Evolutionary conservation across 1,140 invertebrate species (phyloP).

Genomic region (Ooceraea biroi): DNA sequence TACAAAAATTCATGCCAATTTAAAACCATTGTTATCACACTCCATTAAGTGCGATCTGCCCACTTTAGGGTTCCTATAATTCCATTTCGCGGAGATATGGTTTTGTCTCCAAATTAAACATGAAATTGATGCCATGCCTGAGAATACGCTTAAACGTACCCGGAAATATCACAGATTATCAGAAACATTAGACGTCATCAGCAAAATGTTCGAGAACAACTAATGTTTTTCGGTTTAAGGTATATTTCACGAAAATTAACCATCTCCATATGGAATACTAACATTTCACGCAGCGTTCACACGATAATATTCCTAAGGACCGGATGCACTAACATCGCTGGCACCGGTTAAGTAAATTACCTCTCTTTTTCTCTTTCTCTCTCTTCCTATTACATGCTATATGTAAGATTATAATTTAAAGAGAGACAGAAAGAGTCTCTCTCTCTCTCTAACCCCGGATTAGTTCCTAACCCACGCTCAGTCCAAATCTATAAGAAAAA

Average conservation of each 20-base stretch:
- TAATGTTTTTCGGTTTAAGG: conserved; percentile 25
- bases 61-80: too few species aligned
- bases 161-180: background rate
- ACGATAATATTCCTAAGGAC: conserved; percentile 25
- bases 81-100: background rate
- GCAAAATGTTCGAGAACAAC: background rate
- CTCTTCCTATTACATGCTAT: background rate
- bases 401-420: conserved; percentile 48
- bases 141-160: background rate
- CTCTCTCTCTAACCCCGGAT: conserved; percentile 29
- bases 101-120: too few species aligned
- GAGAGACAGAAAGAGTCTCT: conserved; percentile 19
- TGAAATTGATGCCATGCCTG: too few species aligned
- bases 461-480: conserved; percentile 3
- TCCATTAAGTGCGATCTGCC: too few species aligned
- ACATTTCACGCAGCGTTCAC: conserved; percentile 54
- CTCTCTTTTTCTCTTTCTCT: background rate
- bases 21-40: too few species aligned
- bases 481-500: background rate
- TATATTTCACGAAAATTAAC: conserved; percentile 51
- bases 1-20: conserved; percentile 7
- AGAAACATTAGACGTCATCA: background rate
- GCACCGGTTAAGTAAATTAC: conserved; percentile 44
- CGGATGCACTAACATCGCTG: conserved; percentile 27
- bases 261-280: conserved; percentile 22